These are phyloP conservation scores for Aythya baeri DNA, from an alignment of 2,113 vertebrate species.

Conservation along the genomic window DNA sequence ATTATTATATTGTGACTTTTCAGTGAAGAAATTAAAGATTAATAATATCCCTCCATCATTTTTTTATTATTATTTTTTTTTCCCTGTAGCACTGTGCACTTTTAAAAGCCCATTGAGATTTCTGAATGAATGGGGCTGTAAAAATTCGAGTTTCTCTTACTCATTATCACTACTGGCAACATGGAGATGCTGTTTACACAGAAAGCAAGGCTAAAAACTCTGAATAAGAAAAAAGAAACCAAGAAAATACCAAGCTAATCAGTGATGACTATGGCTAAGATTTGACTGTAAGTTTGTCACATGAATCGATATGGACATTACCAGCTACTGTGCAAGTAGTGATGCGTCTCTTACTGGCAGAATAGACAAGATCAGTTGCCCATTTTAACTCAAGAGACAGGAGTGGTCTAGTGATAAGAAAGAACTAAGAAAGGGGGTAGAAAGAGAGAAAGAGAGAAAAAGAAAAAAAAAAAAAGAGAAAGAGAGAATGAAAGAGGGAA, in stretches of 20 bases:
- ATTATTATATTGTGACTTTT: neutral
- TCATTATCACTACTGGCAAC: neutral
- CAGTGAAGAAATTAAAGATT: neutral
- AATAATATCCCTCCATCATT: neutral
- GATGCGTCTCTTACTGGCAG: neutral
- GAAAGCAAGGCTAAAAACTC: neutral
- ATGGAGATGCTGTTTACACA: neutral
- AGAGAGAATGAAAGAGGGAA: too few relatives aligned
- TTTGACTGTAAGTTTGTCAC: neutral
- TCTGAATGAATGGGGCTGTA: neutral
- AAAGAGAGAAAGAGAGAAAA: neutral
- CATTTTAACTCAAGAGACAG: neutral
- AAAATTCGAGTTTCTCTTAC: neutral
- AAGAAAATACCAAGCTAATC: neutral
- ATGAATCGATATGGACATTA: neutral
- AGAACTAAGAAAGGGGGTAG: too few relatives aligned
- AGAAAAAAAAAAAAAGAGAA: too few relatives aligned
- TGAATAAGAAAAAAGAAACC: neutral
- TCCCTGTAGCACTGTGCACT: neutral
- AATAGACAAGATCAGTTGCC: neutral
- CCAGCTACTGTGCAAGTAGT: neutral
- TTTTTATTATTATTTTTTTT: neutral
- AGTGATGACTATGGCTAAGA: neutral
- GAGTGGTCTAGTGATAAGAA: neutral
- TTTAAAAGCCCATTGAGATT: neutral